phyloP scores from a whole-genome alignment of 2,797 vertebrate species.

The Squalus acanthias region DNA sequence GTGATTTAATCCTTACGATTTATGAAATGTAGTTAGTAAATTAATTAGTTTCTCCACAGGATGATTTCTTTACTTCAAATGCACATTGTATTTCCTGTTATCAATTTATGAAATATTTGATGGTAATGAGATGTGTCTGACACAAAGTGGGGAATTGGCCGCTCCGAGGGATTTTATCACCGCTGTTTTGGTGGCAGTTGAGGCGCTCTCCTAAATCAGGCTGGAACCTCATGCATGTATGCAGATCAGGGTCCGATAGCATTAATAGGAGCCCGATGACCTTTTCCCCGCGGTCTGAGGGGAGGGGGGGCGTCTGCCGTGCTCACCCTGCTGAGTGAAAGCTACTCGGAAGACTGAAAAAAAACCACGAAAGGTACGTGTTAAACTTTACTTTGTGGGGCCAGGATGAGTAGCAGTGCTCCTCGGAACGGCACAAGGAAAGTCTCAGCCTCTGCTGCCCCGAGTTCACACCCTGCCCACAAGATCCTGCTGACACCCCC shows the following conservation, averaged over 20 bases:
- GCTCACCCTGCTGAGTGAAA: background rate
- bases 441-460: background rate
- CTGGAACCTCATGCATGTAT: background rate
- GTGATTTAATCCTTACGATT: background rate
- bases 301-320: too few species aligned
- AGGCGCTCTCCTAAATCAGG: background rate
- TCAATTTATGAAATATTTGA: background rate
- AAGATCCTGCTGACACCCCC: background rate
- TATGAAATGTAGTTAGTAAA: background rate
- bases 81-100: background rate
- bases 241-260: background rate
- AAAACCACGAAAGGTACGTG: background rate
- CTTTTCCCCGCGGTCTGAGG: background rate
- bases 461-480: too few species aligned
- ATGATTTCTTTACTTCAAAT: background rate
- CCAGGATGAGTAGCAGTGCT: background rate
- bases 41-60: background rate
- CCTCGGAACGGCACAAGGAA: background rate
- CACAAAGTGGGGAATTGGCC: background rate
- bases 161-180: background rate
- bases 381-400: background rate
- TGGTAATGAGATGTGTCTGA: background rate
- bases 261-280: background rate
- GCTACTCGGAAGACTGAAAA: background rate
- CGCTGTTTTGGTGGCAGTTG: background rate